These are phyloP conservation scores for Malaclemys terrapin DNA, from an alignment of 2,113 vertebrate species.

Conservation along the genomic window DNA sequence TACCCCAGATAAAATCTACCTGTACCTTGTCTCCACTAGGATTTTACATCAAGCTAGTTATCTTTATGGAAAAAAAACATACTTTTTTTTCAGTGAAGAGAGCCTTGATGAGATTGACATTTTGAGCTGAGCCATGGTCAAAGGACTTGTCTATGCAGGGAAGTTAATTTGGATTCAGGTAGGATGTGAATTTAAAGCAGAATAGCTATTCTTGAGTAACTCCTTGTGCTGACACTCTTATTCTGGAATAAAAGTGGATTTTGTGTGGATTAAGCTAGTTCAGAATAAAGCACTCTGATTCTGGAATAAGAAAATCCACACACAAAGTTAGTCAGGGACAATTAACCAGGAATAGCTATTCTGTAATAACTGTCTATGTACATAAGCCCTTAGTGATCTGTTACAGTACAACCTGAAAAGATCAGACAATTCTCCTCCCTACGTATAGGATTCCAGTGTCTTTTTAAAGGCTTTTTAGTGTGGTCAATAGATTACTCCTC, in stretches of 20 bases:
- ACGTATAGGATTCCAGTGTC: not conserved
- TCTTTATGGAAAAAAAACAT: too few species aligned
- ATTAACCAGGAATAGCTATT: too few species aligned
- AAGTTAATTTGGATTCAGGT: not conserved
- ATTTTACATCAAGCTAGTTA: too few species aligned
- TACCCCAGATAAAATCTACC: too few species aligned
- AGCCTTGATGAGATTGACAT: not conserved
- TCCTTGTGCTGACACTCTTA: not conserved
- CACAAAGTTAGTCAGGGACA: too few species aligned
- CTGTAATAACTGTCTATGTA: not conserved
- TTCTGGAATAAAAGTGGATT: too few species aligned
- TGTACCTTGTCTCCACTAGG: too few species aligned
- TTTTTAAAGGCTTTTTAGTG: not conserved
- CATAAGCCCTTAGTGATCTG: not conserved
- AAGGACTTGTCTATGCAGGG: not conserved
- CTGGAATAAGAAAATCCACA: not conserved
- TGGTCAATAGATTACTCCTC: not conserved
- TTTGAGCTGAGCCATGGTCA: not conserved
- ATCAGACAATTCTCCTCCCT: not conserved
- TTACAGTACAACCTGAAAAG: not conserved
- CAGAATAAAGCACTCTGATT: not conserved
- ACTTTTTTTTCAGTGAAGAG: too few species aligned
- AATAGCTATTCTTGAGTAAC: not conserved
- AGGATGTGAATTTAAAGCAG: not conserved
- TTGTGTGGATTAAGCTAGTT: not conserved